Evolutionary conservation across 2,888 invertebrate species (phyloP).

Genomic region (Lasius platythorax): DNA sequence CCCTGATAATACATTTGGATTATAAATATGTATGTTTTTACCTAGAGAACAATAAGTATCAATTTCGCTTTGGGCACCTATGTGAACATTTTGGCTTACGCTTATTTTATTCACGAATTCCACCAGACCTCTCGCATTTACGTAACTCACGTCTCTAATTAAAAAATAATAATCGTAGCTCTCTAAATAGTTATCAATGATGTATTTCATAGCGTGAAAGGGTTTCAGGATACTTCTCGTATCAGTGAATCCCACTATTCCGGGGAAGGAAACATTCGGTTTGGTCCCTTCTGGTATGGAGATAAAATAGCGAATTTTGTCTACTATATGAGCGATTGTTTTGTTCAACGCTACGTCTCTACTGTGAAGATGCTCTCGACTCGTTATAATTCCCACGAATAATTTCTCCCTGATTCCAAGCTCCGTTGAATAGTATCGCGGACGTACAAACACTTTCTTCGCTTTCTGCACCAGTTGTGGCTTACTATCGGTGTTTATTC

Average conservation of each 20-base stretch:
- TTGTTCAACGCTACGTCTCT: slow-evolving; percentile 95
- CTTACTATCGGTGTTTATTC: slow-evolving; percentile 86
- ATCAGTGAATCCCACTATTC: slow-evolving; percentile 96
- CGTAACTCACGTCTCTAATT: slow-evolving; percentile 93
- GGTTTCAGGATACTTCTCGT: slow-evolving; percentile 92
- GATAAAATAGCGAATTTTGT: slow-evolving; percentile 94
- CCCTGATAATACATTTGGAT: background rate
- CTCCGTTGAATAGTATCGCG: slow-evolving; percentile 98
- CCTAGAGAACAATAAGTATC: slow-evolving; percentile 91
- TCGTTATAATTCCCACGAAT: slow-evolving; percentile 94
- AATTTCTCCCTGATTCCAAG: slow-evolving; percentile 96
- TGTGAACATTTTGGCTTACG: slow-evolving; percentile 94
- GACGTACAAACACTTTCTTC: slow-evolving; percentile 91
- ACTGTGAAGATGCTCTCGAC: slow-evolving; percentile 90
- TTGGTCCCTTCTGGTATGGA: slow-evolving; percentile 86
- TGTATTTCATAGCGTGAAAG: slow-evolving; percentile 95
- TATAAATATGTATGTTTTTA: slow-evolving; percentile 80
- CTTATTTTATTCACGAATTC: slow-evolving; percentile 92
- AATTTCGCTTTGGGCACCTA: slow-evolving; percentile 90
- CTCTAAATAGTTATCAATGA: slow-evolving; percentile 95
- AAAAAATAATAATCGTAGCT: slow-evolving; percentile 98
- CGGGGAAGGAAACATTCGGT: slow-evolving; percentile 88
- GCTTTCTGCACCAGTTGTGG: slow-evolving; percentile 86
- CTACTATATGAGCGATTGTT: slow-evolving; percentile 94
- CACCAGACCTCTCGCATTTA: slow-evolving; percentile 92